Evolutionary conservation across 2,113 vertebrate genomes (phyloP).

Genomic region (Symphodus melops): DNA sequence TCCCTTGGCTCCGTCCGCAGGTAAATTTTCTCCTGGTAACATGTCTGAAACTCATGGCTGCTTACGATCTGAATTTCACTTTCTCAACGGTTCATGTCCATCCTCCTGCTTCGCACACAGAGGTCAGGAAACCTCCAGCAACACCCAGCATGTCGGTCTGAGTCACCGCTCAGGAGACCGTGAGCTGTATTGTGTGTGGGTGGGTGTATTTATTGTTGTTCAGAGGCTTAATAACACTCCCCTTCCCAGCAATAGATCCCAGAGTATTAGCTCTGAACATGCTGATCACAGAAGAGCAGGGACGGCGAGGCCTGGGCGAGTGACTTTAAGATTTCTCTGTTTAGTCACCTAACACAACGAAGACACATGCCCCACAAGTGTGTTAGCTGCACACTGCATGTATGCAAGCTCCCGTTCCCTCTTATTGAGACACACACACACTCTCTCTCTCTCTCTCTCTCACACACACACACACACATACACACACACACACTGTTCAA

Average conservation of each 20-base stretch:
- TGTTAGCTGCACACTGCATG: constrained; percentile 52
- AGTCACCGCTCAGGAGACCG: constrained; percentile 53
- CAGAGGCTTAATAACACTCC: constrained; percentile 35
- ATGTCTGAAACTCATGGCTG: constrained; percentile 62
- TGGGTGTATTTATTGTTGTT: constrained; percentile 45
- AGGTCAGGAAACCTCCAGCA: constrained; percentile 62
- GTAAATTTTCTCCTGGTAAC: constrained; percentile 42
- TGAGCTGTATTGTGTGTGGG: constrained; percentile 36
- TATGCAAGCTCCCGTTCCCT: constrained; percentile 2
- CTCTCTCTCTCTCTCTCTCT: too few relatives aligned
- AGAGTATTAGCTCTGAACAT: background rate
- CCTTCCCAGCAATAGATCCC: constrained; percentile 20
- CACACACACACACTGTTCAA: too few relatives aligned
- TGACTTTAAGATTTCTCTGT: constrained; percentile 35
- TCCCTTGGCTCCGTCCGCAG: constrained; percentile 27
- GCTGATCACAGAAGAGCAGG: constrained; percentile 39
- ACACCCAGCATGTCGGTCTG: constrained; percentile 57
- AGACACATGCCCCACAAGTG: constrained; percentile 71
- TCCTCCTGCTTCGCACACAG: constrained; percentile 16
- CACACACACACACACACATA: background rate
- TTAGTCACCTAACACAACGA: constrained; percentile 70
- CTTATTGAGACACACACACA: background rate
- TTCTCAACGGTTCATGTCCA: background rate
- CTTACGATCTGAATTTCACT: background rate
- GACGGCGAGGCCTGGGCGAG: background rate